Percentiles rank a stretch among this genome's conserved stretches.
Evolutionary conservation across 2,797 vertebrate genomes (phyloP).

Genomic region (Eulemur mongoz): DNA sequence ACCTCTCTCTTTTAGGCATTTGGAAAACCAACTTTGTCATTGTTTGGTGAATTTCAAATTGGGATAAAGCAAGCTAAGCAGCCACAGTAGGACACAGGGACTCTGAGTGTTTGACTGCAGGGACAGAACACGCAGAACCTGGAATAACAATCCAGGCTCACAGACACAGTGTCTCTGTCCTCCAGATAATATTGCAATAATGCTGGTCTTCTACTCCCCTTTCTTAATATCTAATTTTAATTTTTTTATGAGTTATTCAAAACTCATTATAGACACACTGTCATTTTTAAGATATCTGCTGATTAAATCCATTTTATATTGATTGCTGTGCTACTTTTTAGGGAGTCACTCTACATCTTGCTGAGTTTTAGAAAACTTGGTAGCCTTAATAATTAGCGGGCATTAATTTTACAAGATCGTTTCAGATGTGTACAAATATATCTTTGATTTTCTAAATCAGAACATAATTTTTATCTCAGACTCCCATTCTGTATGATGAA

Average conservation of each 20-base stretch:
- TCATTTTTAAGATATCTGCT: background rate
- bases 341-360: background rate
- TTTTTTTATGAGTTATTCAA: background rate
- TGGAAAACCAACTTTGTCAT: background rate
- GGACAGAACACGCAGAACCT: background rate
- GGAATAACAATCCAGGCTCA: background rate
- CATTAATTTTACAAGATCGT: conserved; percentile 33
- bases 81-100: background rate
- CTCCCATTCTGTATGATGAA: background rate
- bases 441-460: conserved; percentile 43
- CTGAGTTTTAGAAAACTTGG: background rate
- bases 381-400: conserved; percentile 17
- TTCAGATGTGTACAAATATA: conserved; percentile 2
- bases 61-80: background rate
- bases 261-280: background rate
- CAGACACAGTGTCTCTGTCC: background rate
- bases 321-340: background rate
- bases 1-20: background rate
- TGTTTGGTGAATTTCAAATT: background rate
- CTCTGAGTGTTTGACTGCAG: background rate
- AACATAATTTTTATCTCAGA: conserved; percentile 33
- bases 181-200: background rate
- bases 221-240: conserved; percentile 1
- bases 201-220: background rate
- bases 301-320: conserved; percentile 1